phyloP scores from a whole-genome alignment of 2,797 vertebrate species.

The Catamblyrhynchus diadema region DNA sequence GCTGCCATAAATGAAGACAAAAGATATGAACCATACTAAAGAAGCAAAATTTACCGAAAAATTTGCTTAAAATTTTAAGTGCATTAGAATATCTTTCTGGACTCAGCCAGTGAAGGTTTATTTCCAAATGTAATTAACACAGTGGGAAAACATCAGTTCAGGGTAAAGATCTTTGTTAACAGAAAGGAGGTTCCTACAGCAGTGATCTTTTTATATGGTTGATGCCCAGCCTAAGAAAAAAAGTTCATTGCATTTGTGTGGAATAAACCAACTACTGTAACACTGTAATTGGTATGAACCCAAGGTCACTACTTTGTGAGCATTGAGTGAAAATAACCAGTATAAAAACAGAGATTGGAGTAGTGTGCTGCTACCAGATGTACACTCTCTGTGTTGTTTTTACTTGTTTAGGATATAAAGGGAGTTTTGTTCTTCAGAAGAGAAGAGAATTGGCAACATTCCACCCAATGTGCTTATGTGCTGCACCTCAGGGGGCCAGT shows the following conservation, averaged over 20 bases:
- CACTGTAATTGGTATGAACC: not conserved
- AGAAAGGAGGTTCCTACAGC: not conserved
- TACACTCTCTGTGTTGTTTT: not conserved
- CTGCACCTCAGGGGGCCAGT: not conserved
- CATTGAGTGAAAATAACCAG: not conserved
- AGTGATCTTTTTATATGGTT: not conserved
- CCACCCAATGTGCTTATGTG: not conserved
- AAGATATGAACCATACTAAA: not conserved
- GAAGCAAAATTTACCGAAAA: not conserved
- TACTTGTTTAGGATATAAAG: conserved; percentile 22
- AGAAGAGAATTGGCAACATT: conserved; percentile 37
- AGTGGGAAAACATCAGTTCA: conserved; percentile 20
- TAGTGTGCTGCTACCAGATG: not conserved
- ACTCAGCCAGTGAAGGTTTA: conserved; percentile 15
- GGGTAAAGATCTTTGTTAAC: conserved; percentile 4
- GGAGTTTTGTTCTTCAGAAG: conserved; percentile 6
- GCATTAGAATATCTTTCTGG: not conserved
- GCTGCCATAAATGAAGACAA: not conserved
- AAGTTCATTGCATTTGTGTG: not conserved
- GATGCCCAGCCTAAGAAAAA: conserved; percentile 12
- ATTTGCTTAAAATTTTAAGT: not conserved
- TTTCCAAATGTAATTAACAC: not conserved
- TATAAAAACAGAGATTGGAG: not conserved
- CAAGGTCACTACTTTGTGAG: not conserved
- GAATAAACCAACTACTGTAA: not conserved